phyloP scores from a whole-genome alignment of 2,113 vertebrate genomes.

The Glareola pratincola region DNA sequence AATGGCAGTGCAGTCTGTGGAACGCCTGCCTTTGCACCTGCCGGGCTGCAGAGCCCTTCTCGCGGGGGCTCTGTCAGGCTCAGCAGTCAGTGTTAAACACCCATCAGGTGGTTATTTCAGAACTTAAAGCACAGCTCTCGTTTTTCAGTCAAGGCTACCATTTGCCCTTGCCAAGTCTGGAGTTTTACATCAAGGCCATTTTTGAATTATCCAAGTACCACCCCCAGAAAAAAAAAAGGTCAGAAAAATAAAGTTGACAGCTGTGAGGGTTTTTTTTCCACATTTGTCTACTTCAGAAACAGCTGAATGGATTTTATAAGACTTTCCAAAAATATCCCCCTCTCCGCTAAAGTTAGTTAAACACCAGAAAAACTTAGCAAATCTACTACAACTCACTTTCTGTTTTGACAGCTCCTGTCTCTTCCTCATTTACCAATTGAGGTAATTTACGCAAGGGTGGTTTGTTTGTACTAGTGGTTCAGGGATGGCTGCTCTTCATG shows the following conservation, averaged over 20 bases:
- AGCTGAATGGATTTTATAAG: conserved; percentile 54
- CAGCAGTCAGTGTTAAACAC: not conserved
- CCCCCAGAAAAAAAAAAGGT: not conserved
- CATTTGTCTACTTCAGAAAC: conserved; percentile 42
- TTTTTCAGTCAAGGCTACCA: not conserved
- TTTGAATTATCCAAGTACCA: conserved; percentile 14
- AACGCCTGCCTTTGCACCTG: not conserved
- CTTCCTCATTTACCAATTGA: not conserved
- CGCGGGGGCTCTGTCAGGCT: not conserved
- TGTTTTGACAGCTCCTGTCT: conserved; percentile 39
- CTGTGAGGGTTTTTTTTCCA: conserved; percentile 54
- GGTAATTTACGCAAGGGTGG: not conserved
- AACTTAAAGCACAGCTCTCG: not conserved
- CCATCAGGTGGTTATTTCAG: not conserved
- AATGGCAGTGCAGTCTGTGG: no score
- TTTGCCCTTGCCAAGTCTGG: conserved; percentile 7
- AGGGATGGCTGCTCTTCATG: not conserved
- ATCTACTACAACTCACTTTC: not conserved
- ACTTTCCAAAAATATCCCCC: conserved; percentile 60
- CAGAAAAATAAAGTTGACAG: conserved; percentile 54
- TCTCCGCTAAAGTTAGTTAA: not conserved
- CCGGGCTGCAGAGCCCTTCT: not conserved
- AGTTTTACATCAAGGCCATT: conserved; percentile 50
- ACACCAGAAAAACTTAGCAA: conserved; percentile 48
- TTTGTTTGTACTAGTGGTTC: not conserved